Conservation (phyloP, 2,888 invertebrate genomes). For the Drosophila birchii region DNA sequence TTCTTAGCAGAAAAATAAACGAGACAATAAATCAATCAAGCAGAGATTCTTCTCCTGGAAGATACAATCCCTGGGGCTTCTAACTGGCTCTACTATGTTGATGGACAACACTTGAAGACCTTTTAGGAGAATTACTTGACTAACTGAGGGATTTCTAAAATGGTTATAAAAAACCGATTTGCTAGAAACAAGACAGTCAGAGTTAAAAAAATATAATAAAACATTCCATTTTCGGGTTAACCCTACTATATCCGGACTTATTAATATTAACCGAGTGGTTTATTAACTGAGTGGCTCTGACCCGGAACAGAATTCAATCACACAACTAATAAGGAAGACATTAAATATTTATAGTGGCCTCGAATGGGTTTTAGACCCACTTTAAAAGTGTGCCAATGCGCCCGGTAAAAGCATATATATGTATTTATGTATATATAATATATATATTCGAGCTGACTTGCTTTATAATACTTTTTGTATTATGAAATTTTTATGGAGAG, state of each 20-base stretch:
- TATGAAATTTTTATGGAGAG: slow-evolving; percentile 43
- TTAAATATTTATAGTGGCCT: slow-evolving; percentile 3
- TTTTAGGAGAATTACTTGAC: slow-evolving; percentile 8
- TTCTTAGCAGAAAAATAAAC: slow-evolving; percentile 1
- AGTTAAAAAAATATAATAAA: no score
- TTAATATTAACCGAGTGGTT: slow-evolving; percentile 3
- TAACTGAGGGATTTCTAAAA: neutral
- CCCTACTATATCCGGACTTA: neutral
- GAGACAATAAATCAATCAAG: slow-evolving; percentile 58
- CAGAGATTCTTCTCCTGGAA: neutral
- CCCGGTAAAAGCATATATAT: neutral
- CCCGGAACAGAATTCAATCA: slow-evolving; percentile 3
- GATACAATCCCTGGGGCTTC: neutral
- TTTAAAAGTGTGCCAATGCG: slow-evolving; percentile 11
- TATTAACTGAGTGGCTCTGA: no score
- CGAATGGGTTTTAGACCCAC: neutral
- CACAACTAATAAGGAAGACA: slow-evolving; percentile 24
- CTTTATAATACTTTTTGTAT: slow-evolving; percentile 6
- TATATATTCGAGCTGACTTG: neutral
- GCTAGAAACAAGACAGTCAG: neutral
- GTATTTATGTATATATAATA: neutral
- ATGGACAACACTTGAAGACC: neutral
- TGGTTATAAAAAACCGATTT: no score
- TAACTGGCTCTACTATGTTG: neutral
- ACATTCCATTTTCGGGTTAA: neutral